Evolutionary conservation across 1,140 invertebrate genomes (phyloP), one percentile per base, ranked within the genome.

Genomic region (Anastrepha ludens): DNA sequence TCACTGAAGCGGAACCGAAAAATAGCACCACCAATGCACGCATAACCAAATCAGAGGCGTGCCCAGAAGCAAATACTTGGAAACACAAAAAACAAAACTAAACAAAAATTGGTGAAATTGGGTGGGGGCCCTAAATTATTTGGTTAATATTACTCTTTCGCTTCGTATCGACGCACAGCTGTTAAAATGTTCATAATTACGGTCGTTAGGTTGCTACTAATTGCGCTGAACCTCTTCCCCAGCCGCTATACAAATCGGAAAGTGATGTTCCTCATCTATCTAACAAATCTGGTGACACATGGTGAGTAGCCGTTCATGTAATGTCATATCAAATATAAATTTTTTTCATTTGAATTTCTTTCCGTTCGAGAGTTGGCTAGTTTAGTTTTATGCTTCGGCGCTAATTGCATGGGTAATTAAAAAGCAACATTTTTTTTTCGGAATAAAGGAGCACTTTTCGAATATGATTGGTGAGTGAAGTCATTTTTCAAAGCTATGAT

Each of bases 161-260:
- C 47, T 55, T 47, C n/a, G 8, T 41, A n/a, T 39, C 70, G 47
- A 81, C 44, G 47, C 47, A 8, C 74, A 81, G 74, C 85, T 44
- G 58, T 47, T 47, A 86, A 86, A 86, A 93, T 93, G 91, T 92
- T 93, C 89, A 90, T 93, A 88, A 91, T 93, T 87, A 93, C 92
- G 74, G 91, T 93, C 88, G 91, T 93, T 88, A 93, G 93, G 91
- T 90, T 93, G 88, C 89, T 93, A 89, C 90, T 93, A 86, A 93
- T 93, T 89, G 91, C 91, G 86, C 88, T 93, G 62, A 93, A 93
- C 88, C 91, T 93, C 91, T 92, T 93, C 89, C 92, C 92, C 81
- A 92, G 92, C 88, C 92, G 92, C 59, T 92, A 92, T 78, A 93
- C 91, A 88, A 93, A 92, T 90, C 91, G 92, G 60, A 91, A 92